phyloP scores from a whole-genome alignment of 2,797 vertebrate genomes.

The Micrastur ruficollis region DNA sequence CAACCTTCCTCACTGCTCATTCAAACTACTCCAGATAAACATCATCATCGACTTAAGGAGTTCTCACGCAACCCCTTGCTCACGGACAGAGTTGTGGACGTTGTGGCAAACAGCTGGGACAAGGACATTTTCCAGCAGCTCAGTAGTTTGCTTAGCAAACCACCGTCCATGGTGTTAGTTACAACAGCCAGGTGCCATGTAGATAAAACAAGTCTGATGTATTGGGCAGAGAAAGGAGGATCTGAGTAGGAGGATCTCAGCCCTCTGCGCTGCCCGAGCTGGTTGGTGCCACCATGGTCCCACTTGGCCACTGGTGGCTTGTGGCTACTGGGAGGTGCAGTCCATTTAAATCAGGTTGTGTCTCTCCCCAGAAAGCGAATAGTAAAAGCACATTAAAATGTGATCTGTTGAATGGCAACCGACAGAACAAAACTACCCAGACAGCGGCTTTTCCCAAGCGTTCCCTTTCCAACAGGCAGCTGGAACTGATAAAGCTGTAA shows the following conservation, averaged over 20 bases:
- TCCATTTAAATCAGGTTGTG: background rate
- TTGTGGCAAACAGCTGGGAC: background rate
- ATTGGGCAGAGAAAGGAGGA: background rate
- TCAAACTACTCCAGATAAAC: background rate
- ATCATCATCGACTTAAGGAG: background rate
- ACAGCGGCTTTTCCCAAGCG: background rate
- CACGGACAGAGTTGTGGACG: background rate
- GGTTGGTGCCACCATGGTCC: background rate
- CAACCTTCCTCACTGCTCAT: background rate
- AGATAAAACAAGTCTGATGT: background rate
- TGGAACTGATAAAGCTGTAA: background rate
- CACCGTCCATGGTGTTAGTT: rapidly evolving
- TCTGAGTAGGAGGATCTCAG: background rate
- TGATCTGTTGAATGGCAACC: background rate
- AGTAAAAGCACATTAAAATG: background rate
- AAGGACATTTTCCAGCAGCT: background rate
- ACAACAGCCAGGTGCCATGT: background rate
- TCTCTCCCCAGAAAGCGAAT: background rate
- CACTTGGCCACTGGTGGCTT: background rate
- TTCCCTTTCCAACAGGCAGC: background rate
- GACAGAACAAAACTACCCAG: background rate
- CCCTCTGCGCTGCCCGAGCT: background rate
- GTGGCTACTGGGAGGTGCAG: background rate
- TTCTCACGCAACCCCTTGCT: background rate
- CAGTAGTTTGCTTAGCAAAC: background rate